Evolutionary conservation across 2,113 vertebrate genomes (phyloP).

Genomic region (Catharus minimus): DNA sequence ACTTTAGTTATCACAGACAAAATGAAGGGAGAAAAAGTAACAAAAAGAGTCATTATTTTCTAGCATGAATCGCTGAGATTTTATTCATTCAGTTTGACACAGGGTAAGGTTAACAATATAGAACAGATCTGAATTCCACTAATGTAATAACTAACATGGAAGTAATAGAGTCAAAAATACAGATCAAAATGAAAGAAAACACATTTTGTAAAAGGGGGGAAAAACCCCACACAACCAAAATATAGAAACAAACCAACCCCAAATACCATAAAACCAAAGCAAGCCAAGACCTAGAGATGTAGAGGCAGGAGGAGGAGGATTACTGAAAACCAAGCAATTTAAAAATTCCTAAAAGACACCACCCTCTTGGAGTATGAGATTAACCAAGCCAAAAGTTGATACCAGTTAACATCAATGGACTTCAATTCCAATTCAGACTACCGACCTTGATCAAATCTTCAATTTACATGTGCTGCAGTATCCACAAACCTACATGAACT

Average conservation of each 20-base stretch:
- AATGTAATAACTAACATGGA: not conserved
- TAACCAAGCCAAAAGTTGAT: not conserved
- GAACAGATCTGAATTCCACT: not conserved
- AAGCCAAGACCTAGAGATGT: not conserved
- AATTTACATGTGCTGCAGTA: not conserved
- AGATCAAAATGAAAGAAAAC: not conserved
- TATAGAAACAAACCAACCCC: not conserved
- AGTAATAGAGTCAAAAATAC: not conserved
- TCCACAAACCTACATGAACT: not conserved
- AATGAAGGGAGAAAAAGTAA: not conserved
- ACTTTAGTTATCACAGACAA: not conserved
- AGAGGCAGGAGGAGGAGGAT: not conserved
- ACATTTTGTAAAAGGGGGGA: rapidly evolving
- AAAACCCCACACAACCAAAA: not conserved
- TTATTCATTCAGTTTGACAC: not conserved
- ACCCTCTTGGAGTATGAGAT: not conserved
- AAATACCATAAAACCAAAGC: not conserved
- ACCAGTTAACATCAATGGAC: not conserved
- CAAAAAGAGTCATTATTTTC: not conserved
- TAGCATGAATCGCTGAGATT: not conserved
- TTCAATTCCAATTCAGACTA: not conserved
- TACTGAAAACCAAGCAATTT: not conserved
- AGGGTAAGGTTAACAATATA: not conserved
- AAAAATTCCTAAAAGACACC: not conserved
- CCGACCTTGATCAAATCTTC: not conserved